A percentile compares a stretch with the other conserved stretches of the same genome.
phyloP scores from a whole-genome alignment of 1,140 invertebrate genomes.

The Macrotrachela quadricornifera region DNA sequence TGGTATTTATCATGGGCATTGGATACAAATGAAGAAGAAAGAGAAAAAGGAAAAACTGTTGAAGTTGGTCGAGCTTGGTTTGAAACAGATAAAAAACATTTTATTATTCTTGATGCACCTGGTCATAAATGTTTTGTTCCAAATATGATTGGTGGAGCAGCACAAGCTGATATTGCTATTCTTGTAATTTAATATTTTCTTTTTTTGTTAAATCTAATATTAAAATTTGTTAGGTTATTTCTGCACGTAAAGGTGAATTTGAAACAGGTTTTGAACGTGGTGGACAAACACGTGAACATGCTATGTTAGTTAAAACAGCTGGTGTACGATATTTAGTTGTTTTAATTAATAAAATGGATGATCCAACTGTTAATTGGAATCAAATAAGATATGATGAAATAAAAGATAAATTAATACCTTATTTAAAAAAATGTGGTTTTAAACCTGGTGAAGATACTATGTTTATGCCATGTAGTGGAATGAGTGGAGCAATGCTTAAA shows the following conservation, averaged over 20 bases:
- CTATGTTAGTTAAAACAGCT: constrained; percentile 96
- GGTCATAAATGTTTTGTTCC: constrained; percentile 99
- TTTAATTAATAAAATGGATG: constrained; percentile 99
- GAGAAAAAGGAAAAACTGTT: constrained; percentile 74
- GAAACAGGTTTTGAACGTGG: constrained; percentile 99
- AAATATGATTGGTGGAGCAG: constrained; percentile 98
- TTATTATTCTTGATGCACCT: constrained; percentile 94
- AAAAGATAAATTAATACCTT: constrained; percentile 81
- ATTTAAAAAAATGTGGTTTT: constrained; percentile 80
- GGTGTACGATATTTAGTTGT: constrained; percentile 94
- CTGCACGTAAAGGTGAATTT: constrained; percentile 96
- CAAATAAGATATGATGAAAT: constrained; percentile 51
- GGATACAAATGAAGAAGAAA: constrained; percentile 84
- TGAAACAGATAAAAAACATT: constrained; percentile 96
- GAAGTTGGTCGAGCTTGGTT: constrained; percentile 96
- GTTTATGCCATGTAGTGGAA: constrained; percentile 90
- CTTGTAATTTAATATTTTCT: no score
- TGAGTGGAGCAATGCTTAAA: constrained; percentile 72
- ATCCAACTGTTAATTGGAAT: constrained; percentile 92
- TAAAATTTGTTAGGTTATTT: no score
- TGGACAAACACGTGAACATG: constrained; percentile 94
- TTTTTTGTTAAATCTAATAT: no score
- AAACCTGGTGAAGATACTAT: constrained; percentile 84
- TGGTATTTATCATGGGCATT: constrained; percentile 64
- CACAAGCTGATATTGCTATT: constrained; percentile 90